phyloP scores from a whole-genome alignment of 2,797 vertebrate genomes.

The Mustela erminea region DNA sequence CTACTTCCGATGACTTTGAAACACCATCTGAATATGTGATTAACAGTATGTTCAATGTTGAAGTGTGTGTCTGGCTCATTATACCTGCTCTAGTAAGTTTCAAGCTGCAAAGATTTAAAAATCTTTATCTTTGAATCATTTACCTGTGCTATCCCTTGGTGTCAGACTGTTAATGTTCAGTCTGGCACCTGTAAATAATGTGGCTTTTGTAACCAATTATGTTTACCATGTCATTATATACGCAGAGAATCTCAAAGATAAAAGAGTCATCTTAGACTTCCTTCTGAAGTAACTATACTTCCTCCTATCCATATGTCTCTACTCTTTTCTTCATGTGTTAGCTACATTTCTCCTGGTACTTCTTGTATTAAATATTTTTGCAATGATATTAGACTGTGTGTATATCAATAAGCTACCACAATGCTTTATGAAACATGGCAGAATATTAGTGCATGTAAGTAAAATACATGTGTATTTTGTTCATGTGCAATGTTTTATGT shows the following conservation, averaged over 20 bases:
- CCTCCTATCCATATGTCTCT: not conserved
- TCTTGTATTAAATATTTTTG: conserved; percentile 11
- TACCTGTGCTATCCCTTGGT: not conserved
- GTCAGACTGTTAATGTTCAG: not conserved
- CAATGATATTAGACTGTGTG: not conserved
- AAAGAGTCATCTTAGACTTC: not conserved
- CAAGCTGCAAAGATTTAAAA: not conserved
- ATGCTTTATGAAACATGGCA: not conserved
- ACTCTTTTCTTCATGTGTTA: not conserved
- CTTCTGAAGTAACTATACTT: not conserved
- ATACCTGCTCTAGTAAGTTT: not conserved
- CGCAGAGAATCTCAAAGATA: not conserved
- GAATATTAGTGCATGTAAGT: not conserved
- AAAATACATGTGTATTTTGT: not conserved
- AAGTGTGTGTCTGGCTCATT: not conserved
- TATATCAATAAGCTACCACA: not conserved
- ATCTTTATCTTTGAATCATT: not conserved
- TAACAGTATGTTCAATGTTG: not conserved
- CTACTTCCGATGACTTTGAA: not conserved
- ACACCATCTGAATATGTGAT: not conserved
- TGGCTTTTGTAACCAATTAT: not conserved
- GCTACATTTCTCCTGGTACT: not conserved
- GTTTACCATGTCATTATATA: not conserved
- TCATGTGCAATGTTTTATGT: not conserved
- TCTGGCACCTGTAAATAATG: not conserved